Evolutionary conservation across 2,888 invertebrate genomes (phyloP).

Genomic region (Heteropelma amictum): DNA sequence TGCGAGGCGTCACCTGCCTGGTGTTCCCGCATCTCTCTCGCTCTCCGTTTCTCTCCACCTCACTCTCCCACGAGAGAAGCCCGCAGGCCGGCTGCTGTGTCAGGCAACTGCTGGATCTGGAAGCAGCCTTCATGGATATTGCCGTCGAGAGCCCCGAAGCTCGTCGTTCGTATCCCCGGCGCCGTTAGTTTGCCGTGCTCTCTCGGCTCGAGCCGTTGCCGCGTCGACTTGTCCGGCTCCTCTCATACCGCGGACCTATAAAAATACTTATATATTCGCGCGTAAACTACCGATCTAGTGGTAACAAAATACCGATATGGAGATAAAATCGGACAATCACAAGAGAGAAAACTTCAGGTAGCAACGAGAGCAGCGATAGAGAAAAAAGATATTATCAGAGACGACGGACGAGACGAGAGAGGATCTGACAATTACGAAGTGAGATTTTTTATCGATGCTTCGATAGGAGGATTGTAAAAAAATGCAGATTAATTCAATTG

Average conservation of each 20-base stretch:
- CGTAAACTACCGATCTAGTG: background rate
- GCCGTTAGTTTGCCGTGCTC: slow-evolving; percentile 60
- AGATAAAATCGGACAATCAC: background rate
- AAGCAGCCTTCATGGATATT: slow-evolving; percentile 48
- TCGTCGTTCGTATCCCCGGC: slow-evolving; percentile 50
- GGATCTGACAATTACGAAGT: too few relatives aligned
- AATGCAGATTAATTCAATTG: too few relatives aligned
- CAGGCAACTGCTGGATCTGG: slow-evolving; percentile 33
- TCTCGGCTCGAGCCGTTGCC: slow-evolving; percentile 61
- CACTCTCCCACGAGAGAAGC: slow-evolving; percentile 19
- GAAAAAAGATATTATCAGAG: background rate
- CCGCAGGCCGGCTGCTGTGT: slow-evolving; percentile 40
- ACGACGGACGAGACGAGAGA: background rate
- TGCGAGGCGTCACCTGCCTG: slow-evolving; percentile 60
- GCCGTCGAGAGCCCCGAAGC: slow-evolving; percentile 50
- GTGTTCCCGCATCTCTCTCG: slow-evolving; percentile 51
- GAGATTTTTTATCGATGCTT: too few relatives aligned
- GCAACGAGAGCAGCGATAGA: background rate
- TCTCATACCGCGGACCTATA: slow-evolving; percentile 29
- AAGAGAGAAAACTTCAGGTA: background rate
- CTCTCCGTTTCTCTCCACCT: slow-evolving; percentile 43
- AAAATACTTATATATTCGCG: background rate
- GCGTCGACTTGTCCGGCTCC: slow-evolving; percentile 47
- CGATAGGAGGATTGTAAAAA: too few relatives aligned
- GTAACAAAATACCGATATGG: background rate